Evolutionary conservation across 2,113 vertebrate genomes (phyloP), one percentile per base, ranked within the genome.

Genomic region (Turdus rufiventris): DNA sequence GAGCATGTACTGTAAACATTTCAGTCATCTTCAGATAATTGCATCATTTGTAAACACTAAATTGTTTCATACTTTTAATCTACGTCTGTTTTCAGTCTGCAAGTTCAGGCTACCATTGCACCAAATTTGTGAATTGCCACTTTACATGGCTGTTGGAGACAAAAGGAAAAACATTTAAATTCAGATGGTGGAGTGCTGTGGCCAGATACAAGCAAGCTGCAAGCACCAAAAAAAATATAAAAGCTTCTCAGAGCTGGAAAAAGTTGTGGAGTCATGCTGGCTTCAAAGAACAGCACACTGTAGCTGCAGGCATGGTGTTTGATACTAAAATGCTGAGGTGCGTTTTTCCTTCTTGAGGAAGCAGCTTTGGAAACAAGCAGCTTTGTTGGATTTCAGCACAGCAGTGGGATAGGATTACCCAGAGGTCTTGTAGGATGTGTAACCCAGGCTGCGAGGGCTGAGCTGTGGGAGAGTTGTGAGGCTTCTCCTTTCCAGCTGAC

Each of bases 191-290:
- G 31, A 26, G 47, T 17, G 14, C 38, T 75, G 24, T 20, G 56
- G 65, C 18, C 65, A 50, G 54, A 12, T 36, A 80, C 10, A 24
- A 38, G 60, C 47, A 71, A 34, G 62, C 70, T 82, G 8, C 33
- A 67, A 86, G 36, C 45, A 81, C 8, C 2, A 48, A 24, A 1
- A 48, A 67, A 51, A 28, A 43, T 3, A 33, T 3, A 25, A 50
- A 43, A 36, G 2, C 6, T 25, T 16, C 18, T 72, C 0, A 0
- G 18, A 84, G 42, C 48, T 60, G 31, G 56, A 17, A 26, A 31
- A 45, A 61, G 16, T 43, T 24, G 14, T 51, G 26, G 34, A 58
- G 9, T 38, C 5, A 4, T 10, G 3, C 56, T 78, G 56, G 12
- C 31, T 81, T 63, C 62, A 53, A 51, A 87, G 36, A 25, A 36